phyloP scores from a whole-genome alignment of 2,888 invertebrate species.

The Patella caerulea region DNA sequence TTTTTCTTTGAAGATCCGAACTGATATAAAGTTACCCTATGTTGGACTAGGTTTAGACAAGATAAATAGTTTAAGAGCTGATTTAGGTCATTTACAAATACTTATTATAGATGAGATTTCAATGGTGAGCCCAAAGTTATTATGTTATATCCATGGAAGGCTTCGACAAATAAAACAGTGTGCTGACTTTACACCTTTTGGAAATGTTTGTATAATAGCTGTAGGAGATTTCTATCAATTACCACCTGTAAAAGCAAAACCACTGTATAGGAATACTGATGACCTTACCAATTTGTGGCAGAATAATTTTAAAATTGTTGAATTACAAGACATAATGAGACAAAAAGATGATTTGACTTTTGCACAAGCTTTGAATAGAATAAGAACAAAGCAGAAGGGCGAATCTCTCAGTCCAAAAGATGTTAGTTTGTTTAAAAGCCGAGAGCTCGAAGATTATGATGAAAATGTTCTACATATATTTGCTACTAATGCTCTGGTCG shows the following conservation, averaged over 20 bases:
- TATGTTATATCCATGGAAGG: too few species aligned
- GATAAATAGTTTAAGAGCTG: too few species aligned
- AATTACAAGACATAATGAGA: conserved; percentile 31
- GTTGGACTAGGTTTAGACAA: too few species aligned
- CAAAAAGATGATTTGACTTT: conserved; percentile 26
- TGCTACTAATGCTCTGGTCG: conserved; percentile 29
- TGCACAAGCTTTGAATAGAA: conserved; percentile 28
- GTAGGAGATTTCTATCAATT: too few species aligned
- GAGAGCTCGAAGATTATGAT: conserved; percentile 21
- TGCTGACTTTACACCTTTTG: too few species aligned
- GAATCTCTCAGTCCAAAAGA: conserved; percentile 12
- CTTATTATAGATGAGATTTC: too few species aligned
- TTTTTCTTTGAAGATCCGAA: too few species aligned
- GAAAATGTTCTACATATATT: conserved; percentile 26
- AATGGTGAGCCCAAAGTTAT: too few species aligned
- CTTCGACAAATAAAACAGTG: too few species aligned
- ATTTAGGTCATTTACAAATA: too few species aligned
- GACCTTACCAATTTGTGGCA: conserved; percentile 24
- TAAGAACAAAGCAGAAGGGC: conserved; percentile 20
- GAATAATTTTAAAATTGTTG: conserved; percentile 26
- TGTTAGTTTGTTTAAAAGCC: conserved; percentile 11
- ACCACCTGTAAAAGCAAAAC: conserved; percentile 24
- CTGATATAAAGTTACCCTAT: too few species aligned
- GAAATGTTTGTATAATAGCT: too few species aligned
- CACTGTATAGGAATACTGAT: not conserved